Percentiles rank a stretch among this genome's conserved stretches.
These are phyloP conservation scores for Brachypodius melanocephalos DNA, from an alignment of 2,113 vertebrate genomes.

Conservation along the genomic window DNA sequence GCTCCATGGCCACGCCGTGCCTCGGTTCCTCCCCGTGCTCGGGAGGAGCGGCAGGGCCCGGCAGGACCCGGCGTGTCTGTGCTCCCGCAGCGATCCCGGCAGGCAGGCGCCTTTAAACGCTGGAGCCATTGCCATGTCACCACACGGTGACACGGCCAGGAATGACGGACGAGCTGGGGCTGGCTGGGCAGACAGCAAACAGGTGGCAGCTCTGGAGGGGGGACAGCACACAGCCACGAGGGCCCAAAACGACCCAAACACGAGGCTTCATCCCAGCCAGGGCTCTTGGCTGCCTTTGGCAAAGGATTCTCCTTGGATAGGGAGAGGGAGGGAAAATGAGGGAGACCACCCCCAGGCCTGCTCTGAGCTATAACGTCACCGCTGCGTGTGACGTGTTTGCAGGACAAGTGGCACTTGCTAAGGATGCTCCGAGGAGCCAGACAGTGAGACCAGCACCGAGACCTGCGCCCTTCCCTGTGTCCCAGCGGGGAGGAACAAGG, in stretches of 20 bases:
- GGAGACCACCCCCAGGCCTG: background rate
- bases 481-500: background rate
- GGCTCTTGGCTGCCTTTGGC: background rate
- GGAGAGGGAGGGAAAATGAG: background rate
- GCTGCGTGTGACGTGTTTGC: background rate
- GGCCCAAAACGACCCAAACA: background rate
- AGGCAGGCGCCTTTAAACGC: background rate
- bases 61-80: rapidly evolving
- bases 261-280: background rate
- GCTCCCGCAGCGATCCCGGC: background rate
- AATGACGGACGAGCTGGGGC: background rate
- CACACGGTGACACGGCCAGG: rapidly evolving
- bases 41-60: background rate
- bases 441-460: background rate
- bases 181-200: background rate
- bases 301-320: background rate
- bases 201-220: background rate
- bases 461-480: background rate
- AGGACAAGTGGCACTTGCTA: background rate
- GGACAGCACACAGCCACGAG: rapidly evolving
- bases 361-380: background rate
- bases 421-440: background rate
- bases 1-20: rapidly evolving
- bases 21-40: background rate
- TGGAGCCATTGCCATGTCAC: background rate